A percentile compares a stretch with the other conserved stretches of the same genome.
Evolutionary conservation across 2,888 invertebrate genomes (phyloP).

Genomic region (Alviniconcha strummeri): DNA sequence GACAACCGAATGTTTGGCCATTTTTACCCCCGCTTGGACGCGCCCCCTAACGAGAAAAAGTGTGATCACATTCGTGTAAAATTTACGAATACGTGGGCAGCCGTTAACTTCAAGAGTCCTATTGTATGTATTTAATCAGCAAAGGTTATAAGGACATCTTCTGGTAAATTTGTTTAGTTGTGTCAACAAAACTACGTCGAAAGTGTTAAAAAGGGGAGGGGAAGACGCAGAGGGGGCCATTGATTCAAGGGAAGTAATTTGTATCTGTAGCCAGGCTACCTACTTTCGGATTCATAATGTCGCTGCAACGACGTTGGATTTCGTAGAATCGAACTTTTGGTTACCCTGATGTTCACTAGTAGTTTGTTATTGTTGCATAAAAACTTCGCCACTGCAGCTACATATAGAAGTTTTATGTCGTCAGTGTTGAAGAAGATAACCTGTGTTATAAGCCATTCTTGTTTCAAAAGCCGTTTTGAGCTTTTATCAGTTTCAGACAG

Average conservation of each 20-base stretch:
- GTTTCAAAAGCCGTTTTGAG: too few relatives aligned
- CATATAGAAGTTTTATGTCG: too few relatives aligned
- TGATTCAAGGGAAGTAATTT: constrained; percentile 26
- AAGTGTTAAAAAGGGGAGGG: constrained; percentile 20
- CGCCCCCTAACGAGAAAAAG: constrained; percentile 38
- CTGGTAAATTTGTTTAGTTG: not conserved
- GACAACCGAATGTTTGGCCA: constrained; percentile 35
- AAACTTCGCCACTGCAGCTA: too few relatives aligned
- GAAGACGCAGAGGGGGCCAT: not conserved
- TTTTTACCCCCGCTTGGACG: constrained; percentile 37
- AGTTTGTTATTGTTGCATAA: too few relatives aligned
- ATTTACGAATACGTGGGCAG: not conserved
- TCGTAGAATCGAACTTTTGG: too few relatives aligned
- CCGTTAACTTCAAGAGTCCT: not conserved
- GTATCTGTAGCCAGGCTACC: not conserved
- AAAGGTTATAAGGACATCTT: not conserved
- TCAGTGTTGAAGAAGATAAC: too few relatives aligned
- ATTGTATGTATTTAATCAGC: not conserved
- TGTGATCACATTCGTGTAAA: not conserved
- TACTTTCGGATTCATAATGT: not conserved
- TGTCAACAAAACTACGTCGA: not conserved
- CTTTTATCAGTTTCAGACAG: too few relatives aligned
- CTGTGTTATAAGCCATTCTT: too few relatives aligned
- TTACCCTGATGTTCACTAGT: too few relatives aligned
- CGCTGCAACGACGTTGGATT: too few relatives aligned